Evolutionary conservation across 2,888 invertebrate genomes (phyloP).

Genomic region (Lasioglossum figueresi): DNA sequence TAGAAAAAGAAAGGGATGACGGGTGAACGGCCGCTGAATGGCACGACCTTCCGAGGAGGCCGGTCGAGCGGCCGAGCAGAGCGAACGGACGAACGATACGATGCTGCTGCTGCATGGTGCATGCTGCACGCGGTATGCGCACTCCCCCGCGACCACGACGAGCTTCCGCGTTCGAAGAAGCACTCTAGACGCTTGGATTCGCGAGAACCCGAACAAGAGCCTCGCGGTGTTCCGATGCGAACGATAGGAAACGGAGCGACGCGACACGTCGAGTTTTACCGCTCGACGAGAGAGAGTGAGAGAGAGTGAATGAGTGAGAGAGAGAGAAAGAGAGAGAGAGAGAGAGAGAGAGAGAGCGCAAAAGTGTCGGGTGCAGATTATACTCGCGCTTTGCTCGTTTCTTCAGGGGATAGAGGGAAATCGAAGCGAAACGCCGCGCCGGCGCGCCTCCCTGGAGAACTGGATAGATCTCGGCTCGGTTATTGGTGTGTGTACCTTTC

Average conservation of each 20-base stretch:
- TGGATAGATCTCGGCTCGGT: slow-evolving; percentile 46
- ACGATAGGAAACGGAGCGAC: slow-evolving; percentile 28
- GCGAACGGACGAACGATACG: slow-evolving; percentile 15
- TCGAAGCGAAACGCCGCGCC: slow-evolving; percentile 10
- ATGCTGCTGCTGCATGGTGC: not conserved
- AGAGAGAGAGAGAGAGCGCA: not conserved
- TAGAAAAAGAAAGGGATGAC: slow-evolving; percentile 74
- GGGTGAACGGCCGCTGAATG: slow-evolving; percentile 76
- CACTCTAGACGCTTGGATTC: slow-evolving; percentile 57
- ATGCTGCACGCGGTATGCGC: slow-evolving; percentile 55
- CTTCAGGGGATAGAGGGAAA: slow-evolving; percentile 21
- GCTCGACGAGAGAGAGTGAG: not conserved
- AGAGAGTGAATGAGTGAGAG: too few relatives aligned
- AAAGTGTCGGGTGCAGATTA: not conserved
- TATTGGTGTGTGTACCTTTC: slow-evolving; percentile 29
- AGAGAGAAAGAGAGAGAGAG: not conserved
- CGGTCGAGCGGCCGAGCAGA: slow-evolving; percentile 34
- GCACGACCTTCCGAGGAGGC: slow-evolving; percentile 76
- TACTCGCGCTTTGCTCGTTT: not conserved
- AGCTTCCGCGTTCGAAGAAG: slow-evolving; percentile 73
- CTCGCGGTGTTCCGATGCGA: slow-evolving; percentile 51
- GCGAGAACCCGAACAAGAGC: slow-evolving; percentile 40
- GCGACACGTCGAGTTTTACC: slow-evolving; percentile 27
- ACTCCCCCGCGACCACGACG: slow-evolving; percentile 73
- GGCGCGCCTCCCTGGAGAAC: slow-evolving; percentile 4